Percentiles rank a stretch among this genome's conserved stretches.
phyloP scores from a whole-genome alignment of 2,888 invertebrate genomes.

The Callimorpha dominula region DNA sequence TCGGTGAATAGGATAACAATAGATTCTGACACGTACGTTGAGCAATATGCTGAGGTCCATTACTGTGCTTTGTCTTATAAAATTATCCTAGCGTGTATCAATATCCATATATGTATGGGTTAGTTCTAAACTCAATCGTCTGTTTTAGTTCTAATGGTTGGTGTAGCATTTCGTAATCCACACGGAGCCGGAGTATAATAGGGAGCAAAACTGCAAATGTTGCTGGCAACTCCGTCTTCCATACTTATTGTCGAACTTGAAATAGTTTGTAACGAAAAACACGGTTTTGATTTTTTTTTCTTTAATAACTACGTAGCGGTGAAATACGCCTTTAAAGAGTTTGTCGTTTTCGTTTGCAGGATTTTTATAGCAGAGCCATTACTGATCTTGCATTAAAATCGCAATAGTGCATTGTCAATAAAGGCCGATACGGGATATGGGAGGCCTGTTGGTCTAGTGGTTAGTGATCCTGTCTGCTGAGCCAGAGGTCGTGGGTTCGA shows the following conservation, averaged over 20 bases:
- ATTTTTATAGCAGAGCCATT: too few species aligned
- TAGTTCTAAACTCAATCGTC: background rate
- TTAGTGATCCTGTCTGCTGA: too few species aligned
- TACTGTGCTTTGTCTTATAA: constrained; percentile 34
- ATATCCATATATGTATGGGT: background rate
- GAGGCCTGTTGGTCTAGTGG: too few species aligned
- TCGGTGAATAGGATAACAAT: constrained; percentile 27
- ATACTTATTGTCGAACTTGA: background rate
- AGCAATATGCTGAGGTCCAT: constrained; percentile 21
- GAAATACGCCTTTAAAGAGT: background rate
- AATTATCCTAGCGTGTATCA: background rate
- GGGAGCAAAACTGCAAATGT: background rate
- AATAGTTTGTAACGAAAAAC: background rate
- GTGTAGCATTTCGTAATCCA: background rate
- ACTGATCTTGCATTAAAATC: too few species aligned
- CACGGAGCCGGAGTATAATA: background rate
- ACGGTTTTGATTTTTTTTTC: too few species aligned
- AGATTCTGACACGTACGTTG: constrained; percentile 26
- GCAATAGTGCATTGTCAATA: too few species aligned
- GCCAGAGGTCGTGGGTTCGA: too few species aligned
- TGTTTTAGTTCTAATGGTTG: background rate
- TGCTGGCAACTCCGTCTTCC: background rate
- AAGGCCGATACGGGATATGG: too few species aligned
- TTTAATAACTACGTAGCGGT: too few species aligned
- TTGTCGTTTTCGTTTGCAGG: too few species aligned